A percentile compares a stretch with the other conserved stretches of the same genome.
These are phyloP conservation scores for Lateolabrax maculatus DNA, from an alignment of 2,797 vertebrate genomes.

Conservation along the genomic window DNA sequence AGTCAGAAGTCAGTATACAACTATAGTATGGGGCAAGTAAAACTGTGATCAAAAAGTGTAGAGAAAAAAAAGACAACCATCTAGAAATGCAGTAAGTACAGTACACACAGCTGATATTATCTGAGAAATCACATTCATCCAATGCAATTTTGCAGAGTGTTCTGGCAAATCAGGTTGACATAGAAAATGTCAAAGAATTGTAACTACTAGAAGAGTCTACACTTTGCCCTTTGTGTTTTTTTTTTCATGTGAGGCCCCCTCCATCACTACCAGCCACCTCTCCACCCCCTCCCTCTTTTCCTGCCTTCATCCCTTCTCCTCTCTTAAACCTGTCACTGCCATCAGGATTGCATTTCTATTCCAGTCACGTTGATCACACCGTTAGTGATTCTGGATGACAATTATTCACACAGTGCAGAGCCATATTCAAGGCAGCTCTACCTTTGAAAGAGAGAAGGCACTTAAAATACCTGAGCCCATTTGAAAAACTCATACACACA, in stretches of 20 bases:
- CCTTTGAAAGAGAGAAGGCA: slow-evolving; percentile 81
- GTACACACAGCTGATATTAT: slow-evolving; percentile 73
- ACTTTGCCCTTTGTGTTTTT: slow-evolving; percentile 78
- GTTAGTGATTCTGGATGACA: slow-evolving; percentile 87
- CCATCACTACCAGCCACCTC: neutral
- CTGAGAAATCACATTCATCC: slow-evolving; percentile 81
- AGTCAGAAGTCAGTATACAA: slow-evolving; percentile 2
- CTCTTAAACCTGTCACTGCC: slow-evolving; percentile 84
- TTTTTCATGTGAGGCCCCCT: slow-evolving; percentile 58
- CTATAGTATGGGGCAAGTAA: slow-evolving; percentile 21
- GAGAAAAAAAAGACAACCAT: slow-evolving; percentile 23
- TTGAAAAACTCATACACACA: slow-evolving; percentile 45
- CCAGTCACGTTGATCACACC: slow-evolving; percentile 86
- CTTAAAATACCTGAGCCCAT: slow-evolving; percentile 82
- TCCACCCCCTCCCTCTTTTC: neutral
- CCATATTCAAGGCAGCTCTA: slow-evolving; percentile 77
- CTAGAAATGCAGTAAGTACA: slow-evolving; percentile 68
- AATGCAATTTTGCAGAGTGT: slow-evolving; percentile 80
- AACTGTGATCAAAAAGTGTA: slow-evolving; percentile 49
- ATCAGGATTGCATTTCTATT: slow-evolving; percentile 84
- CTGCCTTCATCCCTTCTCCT: slow-evolving; percentile 70
- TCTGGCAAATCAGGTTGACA: slow-evolving; percentile 84
- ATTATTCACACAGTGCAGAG: slow-evolving; percentile 85
- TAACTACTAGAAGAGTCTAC: slow-evolving; percentile 76
- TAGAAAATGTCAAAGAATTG: slow-evolving; percentile 84